A percentile compares a stretch with the other conserved stretches of the same genome.
Evolutionary conservation across 2,888 invertebrate species (phyloP).

Genomic region (Chrysodeixis includens): DNA sequence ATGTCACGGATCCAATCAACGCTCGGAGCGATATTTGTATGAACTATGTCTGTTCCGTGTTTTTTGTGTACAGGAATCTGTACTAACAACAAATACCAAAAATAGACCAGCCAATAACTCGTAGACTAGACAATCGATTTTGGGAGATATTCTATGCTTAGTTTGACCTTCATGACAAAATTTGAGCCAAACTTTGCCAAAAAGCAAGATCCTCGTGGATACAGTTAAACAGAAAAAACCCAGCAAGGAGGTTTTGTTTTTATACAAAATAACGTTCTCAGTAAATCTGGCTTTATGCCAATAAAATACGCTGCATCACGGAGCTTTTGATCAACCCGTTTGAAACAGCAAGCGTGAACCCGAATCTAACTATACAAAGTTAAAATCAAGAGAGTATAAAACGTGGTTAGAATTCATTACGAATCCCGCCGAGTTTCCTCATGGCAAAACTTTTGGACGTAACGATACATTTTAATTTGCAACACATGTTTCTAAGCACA

Average conservation of each 20-base stretch:
- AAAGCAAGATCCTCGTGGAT: no score
- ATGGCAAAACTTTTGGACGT: slow-evolving; percentile 42
- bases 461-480: slow-evolving; percentile 41
- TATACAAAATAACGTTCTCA: neutral
- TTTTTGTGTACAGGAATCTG: neutral
- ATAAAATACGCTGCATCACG: neutral
- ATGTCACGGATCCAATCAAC: slow-evolving; percentile 4
- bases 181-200: no score
- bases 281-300: neutral
- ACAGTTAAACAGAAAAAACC: neutral
- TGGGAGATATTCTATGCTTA: no score
- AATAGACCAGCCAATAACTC: no score
- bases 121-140: no score
- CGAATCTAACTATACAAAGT: neutral
- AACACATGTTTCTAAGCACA: slow-evolving; percentile 43
- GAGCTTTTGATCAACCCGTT: neutral
- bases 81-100: neutral
- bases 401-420: slow-evolving; percentile 45
- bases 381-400: slow-evolving; percentile 22
- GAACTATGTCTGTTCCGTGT: neutral
- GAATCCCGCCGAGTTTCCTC: slow-evolving; percentile 35
- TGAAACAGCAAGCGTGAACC: neutral
- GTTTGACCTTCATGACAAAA: no score
- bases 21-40: neutral
- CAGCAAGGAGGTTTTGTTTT: neutral